A percentile compares a stretch with the other conserved stretches of the same genome.
Conservation (phyloP, 2,797 vertebrate species). For the Sebastes oblongus region DNA sequence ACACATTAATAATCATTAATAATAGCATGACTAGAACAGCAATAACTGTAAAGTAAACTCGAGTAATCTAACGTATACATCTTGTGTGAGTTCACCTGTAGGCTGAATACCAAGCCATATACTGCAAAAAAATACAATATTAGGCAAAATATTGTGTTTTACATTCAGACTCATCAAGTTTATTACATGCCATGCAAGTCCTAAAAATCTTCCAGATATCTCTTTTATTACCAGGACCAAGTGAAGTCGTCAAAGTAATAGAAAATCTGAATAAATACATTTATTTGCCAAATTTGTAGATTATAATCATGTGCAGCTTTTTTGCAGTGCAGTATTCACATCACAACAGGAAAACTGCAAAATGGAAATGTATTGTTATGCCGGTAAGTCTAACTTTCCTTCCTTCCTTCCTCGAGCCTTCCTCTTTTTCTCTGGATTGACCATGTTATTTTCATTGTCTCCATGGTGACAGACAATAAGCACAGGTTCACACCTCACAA, state of each 20-base stretch:
- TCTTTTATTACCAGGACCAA: neutral
- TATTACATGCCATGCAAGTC: neutral
- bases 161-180: neutral
- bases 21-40: neutral
- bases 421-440: constrained; percentile 21
- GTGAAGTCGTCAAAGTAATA: neutral
- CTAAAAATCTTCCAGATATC: neutral
- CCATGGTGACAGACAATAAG: constrained; percentile 53
- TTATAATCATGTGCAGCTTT: neutral
- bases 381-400: constrained; percentile 45
- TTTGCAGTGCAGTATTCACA: constrained; percentile 26
- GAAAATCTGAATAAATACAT: neutral
- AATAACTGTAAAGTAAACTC: neutral
- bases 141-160: neutral
- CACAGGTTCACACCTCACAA: constrained; percentile 61
- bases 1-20: neutral
- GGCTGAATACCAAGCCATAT: neutral
- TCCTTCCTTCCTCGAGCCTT: constrained; percentile 54
- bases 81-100: neutral
- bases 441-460: constrained; percentile 27
- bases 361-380: constrained; percentile 61
- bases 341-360: constrained; percentile 40
- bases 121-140: neutral
- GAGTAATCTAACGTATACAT: neutral
- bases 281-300: neutral